phyloP scores from a whole-genome alignment of 30 jellyfish, hydroid and myxozoan genomes.

The Mastigias papua region DNA sequence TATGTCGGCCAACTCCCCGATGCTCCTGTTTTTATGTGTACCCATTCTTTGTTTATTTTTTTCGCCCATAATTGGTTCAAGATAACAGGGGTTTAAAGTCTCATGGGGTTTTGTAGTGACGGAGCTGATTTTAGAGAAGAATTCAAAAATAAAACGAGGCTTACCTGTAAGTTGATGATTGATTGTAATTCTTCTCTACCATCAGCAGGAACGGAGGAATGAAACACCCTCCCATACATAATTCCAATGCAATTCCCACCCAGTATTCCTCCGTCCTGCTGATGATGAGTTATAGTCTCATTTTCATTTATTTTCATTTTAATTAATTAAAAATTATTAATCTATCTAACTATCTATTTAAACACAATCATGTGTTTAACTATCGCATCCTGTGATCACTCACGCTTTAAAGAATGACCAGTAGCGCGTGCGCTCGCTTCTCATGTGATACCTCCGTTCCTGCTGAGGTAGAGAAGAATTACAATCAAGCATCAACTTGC shows the following conservation, averaged over 20 bases:
- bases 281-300: neutral
- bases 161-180: slow-evolving; percentile 8
- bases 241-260: neutral
- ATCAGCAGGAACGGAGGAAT: slow-evolving; percentile 24
- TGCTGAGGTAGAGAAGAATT: slow-evolving; percentile 60
- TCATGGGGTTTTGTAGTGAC: slow-evolving; percentile 46
- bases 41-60: neutral
- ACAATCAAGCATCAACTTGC: slow-evolving; percentile 52
- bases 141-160: neutral
- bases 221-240: neutral
- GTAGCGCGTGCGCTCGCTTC: slow-evolving; percentile 72
- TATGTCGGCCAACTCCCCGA: too few relatives aligned
- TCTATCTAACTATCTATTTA: neutral
- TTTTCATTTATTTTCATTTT: neutral
- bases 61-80: neutral
- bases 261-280: neutral
- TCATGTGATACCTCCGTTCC: slow-evolving; percentile 67
- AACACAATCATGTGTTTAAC: too few relatives aligned
- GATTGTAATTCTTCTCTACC: slow-evolving; percentile 15
- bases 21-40: neutral
- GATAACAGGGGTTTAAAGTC: neutral
- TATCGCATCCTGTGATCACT: neutral
- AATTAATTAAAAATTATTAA: neutral
- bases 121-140: slow-evolving; percentile 43
- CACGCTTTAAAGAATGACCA: slow-evolving; percentile 7